These are phyloP conservation scores for Callinectes sapidus DNA, from an alignment of 2,888 invertebrate genomes.

Conservation along the genomic window DNA sequence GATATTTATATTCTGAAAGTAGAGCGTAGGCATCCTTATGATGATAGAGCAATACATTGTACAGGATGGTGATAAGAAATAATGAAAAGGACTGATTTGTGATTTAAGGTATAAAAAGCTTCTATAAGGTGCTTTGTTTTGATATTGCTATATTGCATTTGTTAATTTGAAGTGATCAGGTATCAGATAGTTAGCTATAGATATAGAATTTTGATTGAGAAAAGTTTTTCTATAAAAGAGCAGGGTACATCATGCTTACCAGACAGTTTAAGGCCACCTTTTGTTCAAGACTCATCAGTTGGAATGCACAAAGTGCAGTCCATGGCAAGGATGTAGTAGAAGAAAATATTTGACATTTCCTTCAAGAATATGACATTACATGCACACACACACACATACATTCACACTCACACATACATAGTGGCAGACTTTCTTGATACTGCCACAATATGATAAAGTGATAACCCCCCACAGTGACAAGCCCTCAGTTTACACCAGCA, in stretches of 20 bases:
- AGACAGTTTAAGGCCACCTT: constrained; percentile 56
- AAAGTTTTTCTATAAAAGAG: constrained; percentile 63
- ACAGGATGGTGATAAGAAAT: constrained; percentile 68
- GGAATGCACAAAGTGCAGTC: constrained; percentile 59
- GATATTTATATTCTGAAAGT: constrained; percentile 50
- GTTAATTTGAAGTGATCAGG: constrained; percentile 68
- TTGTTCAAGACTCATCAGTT: constrained; percentile 51
- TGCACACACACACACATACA: not conserved
- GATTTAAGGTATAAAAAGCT: constrained; percentile 65
- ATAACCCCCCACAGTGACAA: not conserved
- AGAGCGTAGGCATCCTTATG: constrained; percentile 44
- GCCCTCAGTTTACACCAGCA: constrained; percentile 23
- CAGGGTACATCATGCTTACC: constrained; percentile 68
- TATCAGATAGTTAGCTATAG: constrained; percentile 53
- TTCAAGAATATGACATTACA: not conserved
- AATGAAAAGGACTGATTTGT: constrained; percentile 56
- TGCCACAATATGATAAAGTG: not conserved
- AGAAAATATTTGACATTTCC: not conserved
- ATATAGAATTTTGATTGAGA: constrained; percentile 53
- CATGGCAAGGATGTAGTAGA: not conserved
- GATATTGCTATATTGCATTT: constrained; percentile 67
- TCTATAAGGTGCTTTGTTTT: constrained; percentile 69
- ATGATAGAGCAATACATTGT: constrained; percentile 50
- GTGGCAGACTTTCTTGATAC: not conserved
- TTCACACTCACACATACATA: not conserved